phyloP scores from a whole-genome alignment of 2,113 vertebrate genomes.

The Cololabis saira region DNA sequence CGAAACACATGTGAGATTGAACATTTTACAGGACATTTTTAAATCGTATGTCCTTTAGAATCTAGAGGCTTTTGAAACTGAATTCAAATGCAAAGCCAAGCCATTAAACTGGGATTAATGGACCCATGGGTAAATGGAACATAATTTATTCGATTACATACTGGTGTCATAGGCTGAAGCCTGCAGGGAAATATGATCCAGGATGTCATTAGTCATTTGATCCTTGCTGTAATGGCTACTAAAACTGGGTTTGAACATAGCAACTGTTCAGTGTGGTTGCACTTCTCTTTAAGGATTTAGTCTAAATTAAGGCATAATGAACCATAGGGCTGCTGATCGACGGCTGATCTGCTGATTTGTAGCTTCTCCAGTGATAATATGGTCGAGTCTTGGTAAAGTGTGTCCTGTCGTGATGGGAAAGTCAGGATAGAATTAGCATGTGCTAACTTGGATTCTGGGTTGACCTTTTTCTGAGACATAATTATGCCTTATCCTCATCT shows the following conservation, averaged over 20 bases:
- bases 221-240: slow-evolving; percentile 49
- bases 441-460: not conserved
- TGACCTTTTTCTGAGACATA: not conserved
- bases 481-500: not conserved
- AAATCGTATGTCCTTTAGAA: slow-evolving; percentile 22
- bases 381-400: not conserved
- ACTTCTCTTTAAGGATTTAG: slow-evolving; percentile 7
- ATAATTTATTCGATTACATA: slow-evolving; percentile 62
- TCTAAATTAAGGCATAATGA: not conserved
- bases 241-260: slow-evolving; percentile 17
- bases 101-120: slow-evolving; percentile 70
- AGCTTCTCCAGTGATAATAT: not conserved
- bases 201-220: slow-evolving; percentile 58
- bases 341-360: not conserved
- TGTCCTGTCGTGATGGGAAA: not conserved
- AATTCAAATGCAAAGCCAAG: slow-evolving; percentile 55
- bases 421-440: not conserved
- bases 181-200: slow-evolving; percentile 40
- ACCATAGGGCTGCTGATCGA: not conserved
- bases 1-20: slow-evolving; percentile 34
- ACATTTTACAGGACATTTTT: slow-evolving; percentile 31
- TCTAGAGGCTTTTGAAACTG: slow-evolving; percentile 45
- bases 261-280: slow-evolving; percentile 14
- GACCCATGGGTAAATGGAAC: slow-evolving; percentile 53
- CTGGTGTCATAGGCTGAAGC: slow-evolving; percentile 58